Percentiles rank a stretch among this genome's conserved stretches.
Evolutionary conservation across 2,888 invertebrate species (phyloP).

Genomic region (Tinea semifulvella): DNA sequence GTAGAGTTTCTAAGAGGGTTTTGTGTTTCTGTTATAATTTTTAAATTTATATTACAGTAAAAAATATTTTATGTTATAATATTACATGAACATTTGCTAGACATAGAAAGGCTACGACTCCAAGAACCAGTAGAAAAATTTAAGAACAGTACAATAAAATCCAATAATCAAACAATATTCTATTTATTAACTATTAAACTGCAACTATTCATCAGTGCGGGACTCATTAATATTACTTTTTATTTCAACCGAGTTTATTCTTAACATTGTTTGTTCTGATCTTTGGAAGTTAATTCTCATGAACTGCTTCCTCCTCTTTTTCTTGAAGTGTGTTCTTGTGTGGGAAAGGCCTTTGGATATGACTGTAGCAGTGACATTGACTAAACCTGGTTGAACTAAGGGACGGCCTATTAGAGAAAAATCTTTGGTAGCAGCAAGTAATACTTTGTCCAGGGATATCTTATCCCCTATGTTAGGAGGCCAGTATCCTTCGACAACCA

Average conservation of each 20-base stretch:
- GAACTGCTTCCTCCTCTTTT: slow-evolving; percentile 80
- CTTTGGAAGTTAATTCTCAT: slow-evolving; percentile 77
- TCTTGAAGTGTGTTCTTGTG: slow-evolving; percentile 79
- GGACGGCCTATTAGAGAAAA: slow-evolving; percentile 86
- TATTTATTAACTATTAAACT: slow-evolving; percentile 7
- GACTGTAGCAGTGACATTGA: slow-evolving; percentile 80
- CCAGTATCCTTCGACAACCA: slow-evolving; percentile 86
- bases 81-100: no score
- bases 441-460: slow-evolving; percentile 83
- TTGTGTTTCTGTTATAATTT: no score
- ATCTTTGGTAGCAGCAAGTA: slow-evolving; percentile 80
- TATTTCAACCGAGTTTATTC: slow-evolving; percentile 78
- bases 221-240: slow-evolving; percentile 62
- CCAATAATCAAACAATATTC: slow-evolving; percentile 28
- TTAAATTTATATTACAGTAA: no score
- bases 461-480: slow-evolving; percentile 82
- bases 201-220: slow-evolving; percentile 27
- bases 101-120: no score
- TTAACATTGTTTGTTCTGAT: slow-evolving; percentile 74
- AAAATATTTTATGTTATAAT: no score
- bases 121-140: no score
- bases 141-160: no score
- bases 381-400: slow-evolving; percentile 75
- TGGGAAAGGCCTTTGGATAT: slow-evolving; percentile 86
- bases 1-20: no score